Evolutionary conservation across 2,113 vertebrate genomes (phyloP), one percentile per base, ranked within the genome.

Genomic region (Anarhynchus alexandrinus): DNA sequence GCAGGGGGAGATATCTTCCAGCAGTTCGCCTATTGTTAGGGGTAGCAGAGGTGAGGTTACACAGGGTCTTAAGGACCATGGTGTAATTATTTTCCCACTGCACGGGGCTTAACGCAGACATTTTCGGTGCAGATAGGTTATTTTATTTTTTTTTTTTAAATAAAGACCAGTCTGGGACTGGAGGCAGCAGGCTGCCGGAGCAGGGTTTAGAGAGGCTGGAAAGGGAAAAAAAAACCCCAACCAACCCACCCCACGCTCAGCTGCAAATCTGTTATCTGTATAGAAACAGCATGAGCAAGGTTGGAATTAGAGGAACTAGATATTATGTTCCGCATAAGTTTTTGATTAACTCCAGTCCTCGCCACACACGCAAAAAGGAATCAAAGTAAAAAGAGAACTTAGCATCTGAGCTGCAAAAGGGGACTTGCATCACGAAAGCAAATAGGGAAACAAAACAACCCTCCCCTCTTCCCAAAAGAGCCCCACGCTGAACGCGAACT

Each of bases 271-370:
- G 90, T 94, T 94, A 91, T 94, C 85, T 85, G 95, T 54, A 30
- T 3, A 81, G 85, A 86, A 76, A 18, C 91, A 90, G 82, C 70
- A 52, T 26, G 78, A 91, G 90, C 79, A 42, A 88, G 61, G 90
- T 66, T 69, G 66, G 85, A 86, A 92, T 93, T 86, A 81, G 42
- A 57, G 91, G 83, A 80, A 78, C 81, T 9, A 88, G 79, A 82
- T 88, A 78, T 67, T 69, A 36, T n/a, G 90, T 67, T 91, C 93
- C 73, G 71, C 96, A 97, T 19, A 92, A 88, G 97, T 81, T 97
- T 97, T 36, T 93, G 40, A 94, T 97, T 97, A 97, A 92, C 85
- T 92, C 87, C 93, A 96, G 90, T 78, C 94, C 90, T 83, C 59
- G 77, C 94, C 94, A 96, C 96, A 96, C 93, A 96, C 85, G 88